A percentile compares a stretch with the other conserved stretches of the same genome.
Evolutionary conservation across 2,888 invertebrate genomes (phyloP).

Genomic region (Dascillus cervinus): DNA sequence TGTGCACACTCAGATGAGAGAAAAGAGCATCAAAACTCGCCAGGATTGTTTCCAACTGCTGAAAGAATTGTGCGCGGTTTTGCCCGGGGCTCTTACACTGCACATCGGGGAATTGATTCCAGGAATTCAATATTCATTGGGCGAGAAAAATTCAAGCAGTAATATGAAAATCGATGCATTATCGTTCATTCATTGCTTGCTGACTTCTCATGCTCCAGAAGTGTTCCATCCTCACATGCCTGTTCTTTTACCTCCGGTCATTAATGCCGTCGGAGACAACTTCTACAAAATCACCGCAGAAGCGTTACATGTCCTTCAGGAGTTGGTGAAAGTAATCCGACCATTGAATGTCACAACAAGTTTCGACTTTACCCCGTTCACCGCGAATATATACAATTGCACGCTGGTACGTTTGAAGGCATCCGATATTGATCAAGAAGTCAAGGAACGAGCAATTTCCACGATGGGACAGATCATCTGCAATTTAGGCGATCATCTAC

Average conservation of each 20-base stretch:
- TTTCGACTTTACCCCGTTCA: conserved; percentile 71
- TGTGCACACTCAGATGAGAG: conserved; percentile 79
- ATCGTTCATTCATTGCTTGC: conserved; percentile 78
- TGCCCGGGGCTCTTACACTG: conserved; percentile 78
- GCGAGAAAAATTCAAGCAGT: conserved; percentile 89
- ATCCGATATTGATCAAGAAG: conserved; percentile 98
- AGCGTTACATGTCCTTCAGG: conserved; percentile 86
- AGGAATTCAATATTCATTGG: conserved; percentile 81
- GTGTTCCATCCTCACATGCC: conserved; percentile 76
- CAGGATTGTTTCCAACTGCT: conserved; percentile 88
- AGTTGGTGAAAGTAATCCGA: conserved; percentile 87
- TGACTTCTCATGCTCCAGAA: conserved; percentile 69
- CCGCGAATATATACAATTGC: conserved; percentile 73
- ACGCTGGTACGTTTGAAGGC: conserved; percentile 81
- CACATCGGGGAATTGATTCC: conserved; percentile 73
- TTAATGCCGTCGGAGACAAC: conserved; percentile 84
- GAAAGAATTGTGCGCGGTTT: conserved; percentile 80
- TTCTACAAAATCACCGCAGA: conserved; percentile 99
- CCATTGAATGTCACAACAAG: conserved; percentile 60
- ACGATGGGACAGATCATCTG: conserved; percentile 94
- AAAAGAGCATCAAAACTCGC: conserved; percentile 79
- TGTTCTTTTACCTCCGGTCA: conserved; percentile 74
- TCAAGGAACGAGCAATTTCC: conserved; percentile 95
- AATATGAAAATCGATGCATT: conserved; percentile 98
- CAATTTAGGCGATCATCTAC: conserved; percentile 80